Conservation (phyloP, 2,888 invertebrate species). For the Heteromyza rotundicornis region DNA sequence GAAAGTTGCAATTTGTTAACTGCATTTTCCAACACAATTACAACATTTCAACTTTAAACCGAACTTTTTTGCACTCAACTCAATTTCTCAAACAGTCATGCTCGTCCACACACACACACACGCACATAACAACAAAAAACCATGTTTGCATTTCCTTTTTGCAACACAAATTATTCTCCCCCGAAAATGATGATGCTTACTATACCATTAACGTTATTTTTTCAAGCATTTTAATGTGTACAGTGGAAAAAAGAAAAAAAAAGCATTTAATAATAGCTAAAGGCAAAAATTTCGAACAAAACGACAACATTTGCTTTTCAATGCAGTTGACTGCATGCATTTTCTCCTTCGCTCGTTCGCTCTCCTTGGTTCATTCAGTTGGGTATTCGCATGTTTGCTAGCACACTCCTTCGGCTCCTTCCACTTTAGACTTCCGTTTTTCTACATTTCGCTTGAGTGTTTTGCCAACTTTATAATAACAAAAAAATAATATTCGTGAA, state of each 20-base stretch:
- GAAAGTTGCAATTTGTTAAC: too few relatives aligned
- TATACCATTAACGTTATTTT: background rate
- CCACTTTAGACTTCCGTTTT: too few relatives aligned
- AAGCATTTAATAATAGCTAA: background rate
- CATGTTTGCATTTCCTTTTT: background rate
- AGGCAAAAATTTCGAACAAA: background rate
- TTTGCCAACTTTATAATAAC: constrained; percentile 6
- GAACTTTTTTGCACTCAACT: background rate
- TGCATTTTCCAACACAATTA: too few relatives aligned
- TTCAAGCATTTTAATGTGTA: background rate
- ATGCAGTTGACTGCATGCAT: constrained; percentile 6
- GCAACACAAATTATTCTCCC: background rate
- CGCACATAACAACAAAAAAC: background rate
- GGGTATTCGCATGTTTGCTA: too few relatives aligned
- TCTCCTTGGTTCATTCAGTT: too few relatives aligned
- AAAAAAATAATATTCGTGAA: background rate
- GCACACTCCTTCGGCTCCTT: background rate
- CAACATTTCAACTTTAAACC: background rate
- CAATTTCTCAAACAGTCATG: background rate
- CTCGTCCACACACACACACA: background rate
- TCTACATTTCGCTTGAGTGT: constrained; percentile 1
- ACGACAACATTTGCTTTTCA: background rate
- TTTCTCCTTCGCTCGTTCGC: background rate
- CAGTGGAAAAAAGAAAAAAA: background rate
- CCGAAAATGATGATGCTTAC: background rate